These are phyloP conservation scores for Deroptyus accipitrinus DNA, from an alignment of 2,113 vertebrate species.

Conservation along the genomic window DNA sequence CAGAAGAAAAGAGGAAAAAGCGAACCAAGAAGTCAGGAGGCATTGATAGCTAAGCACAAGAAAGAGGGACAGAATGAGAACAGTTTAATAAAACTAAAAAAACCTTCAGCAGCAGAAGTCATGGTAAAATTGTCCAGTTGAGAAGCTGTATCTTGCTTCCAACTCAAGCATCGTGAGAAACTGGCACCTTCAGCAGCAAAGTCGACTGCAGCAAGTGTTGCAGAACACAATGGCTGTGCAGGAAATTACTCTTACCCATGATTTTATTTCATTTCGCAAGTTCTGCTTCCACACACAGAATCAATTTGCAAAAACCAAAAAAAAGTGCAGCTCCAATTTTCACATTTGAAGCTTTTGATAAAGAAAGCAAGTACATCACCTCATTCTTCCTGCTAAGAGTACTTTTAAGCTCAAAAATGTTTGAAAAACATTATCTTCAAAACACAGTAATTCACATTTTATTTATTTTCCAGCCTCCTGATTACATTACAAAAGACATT, in stretches of 20 bases:
- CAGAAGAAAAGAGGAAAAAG: background rate
- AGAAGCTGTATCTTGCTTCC: background rate
- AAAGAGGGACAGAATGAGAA: background rate
- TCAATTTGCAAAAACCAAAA: background rate
- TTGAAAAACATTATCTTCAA: background rate
- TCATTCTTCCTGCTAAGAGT: background rate
- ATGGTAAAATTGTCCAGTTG: background rate
- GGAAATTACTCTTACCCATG: background rate
- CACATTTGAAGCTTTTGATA: background rate
- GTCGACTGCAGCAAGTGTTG: background rate
- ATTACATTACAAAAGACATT: background rate
- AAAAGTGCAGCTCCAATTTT: background rate
- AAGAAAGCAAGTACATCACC: background rate
- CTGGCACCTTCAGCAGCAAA: background rate
- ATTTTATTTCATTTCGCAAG: background rate
- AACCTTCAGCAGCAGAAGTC: background rate
- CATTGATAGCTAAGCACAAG: background rate
- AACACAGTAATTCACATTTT: background rate
- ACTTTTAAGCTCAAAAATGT: background rate
- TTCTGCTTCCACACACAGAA: background rate
- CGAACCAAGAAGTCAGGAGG: background rate
- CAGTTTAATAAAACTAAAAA: background rate
- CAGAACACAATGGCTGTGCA: background rate
- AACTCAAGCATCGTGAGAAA: background rate
- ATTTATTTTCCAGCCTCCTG: background rate